Evolutionary conservation across 2,888 invertebrate genomes (phyloP), one percentile per base, ranked within the genome.

Genomic region (Aspidiotus destructor): DNA sequence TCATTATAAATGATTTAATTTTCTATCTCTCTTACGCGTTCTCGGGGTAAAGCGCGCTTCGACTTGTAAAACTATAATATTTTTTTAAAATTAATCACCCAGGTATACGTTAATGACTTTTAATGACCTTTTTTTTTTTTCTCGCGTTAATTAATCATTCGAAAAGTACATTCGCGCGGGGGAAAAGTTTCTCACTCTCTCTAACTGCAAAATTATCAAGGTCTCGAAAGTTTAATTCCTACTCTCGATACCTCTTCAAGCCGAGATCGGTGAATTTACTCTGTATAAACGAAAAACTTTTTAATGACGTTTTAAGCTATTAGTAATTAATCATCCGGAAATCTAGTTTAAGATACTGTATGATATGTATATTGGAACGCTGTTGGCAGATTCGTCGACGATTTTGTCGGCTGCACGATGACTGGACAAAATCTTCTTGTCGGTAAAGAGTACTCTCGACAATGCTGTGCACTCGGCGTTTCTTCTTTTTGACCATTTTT

Each of bases 121-220:
- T 67, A 67, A 67, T 67, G 67, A 67, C 67, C 67, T 58, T 28
- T 28, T 28, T 28, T 28, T 28, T 28, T 67, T 58, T 42, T 65
- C 42, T n/a, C 40, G 28, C 58, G 67, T 67, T 67, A 67, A 67
- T 67, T 67, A 67, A 67, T 67, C 67, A 67, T 41, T 60, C 7
- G 57, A 60, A 67, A 67, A 42, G n/a, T 42, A 41, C 11, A 10
- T n/a, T n/a, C 17, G 16, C 10, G 16, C 41, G 42, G 42, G 61
- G 40, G 42, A 44, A 61, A 44, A 61, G 42, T 41, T 28, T 28
- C 28, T 28, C 28, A 28, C 28, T 28, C 28, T 28, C 28, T 61
- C 28, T 41, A 61, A 61, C 41, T 41, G 61, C 41, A 61, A 61
- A 44, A 41, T 61, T 44, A 42, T 61, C 42, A 41, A 13, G 42